A percentile compares a stretch with the other conserved stretches of the same genome.
phyloP scores from a whole-genome alignment of 1,140 invertebrate species.

The Linepithema humile region DNA sequence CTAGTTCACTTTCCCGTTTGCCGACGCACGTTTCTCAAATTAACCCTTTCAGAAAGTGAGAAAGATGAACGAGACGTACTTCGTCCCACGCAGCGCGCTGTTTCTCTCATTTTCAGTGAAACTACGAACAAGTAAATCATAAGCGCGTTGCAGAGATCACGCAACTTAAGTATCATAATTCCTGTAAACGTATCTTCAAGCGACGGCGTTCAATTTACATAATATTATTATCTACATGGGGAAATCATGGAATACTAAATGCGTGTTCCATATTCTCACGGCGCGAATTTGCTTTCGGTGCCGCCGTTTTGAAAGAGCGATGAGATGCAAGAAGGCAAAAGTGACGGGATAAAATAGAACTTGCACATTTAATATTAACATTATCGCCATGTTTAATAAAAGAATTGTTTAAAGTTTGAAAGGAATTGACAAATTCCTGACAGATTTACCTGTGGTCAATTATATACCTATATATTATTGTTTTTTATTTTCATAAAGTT shows the following conservation, averaged over 20 bases:
- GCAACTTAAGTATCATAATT: slow-evolving; percentile 7
- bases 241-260: slow-evolving; percentile 17
- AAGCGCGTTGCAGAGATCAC: neutral
- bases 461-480: no score
- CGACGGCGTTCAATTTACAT: neutral
- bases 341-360: neutral
- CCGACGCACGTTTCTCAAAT: slow-evolving; percentile 12
- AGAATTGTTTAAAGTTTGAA: neutral
- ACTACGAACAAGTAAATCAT: slow-evolving; percentile 13
- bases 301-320: neutral
- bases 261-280: neutral
- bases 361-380: neutral
- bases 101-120: slow-evolving; percentile 22
- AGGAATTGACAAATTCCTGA: no score
- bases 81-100: neutral
- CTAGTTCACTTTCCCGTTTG: slow-evolving; percentile 46
- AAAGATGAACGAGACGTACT: neutral
- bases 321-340: neutral
- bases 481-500: no score
- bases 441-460: no score
- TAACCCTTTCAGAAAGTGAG: slow-evolving; percentile 13
- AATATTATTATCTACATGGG: neutral
- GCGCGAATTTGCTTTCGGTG: neutral
- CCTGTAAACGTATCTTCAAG: neutral
- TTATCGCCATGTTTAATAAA: neutral